phyloP scores from a whole-genome alignment of 1,140 invertebrate genomes.

The Drosophila bipectinata region DNA sequence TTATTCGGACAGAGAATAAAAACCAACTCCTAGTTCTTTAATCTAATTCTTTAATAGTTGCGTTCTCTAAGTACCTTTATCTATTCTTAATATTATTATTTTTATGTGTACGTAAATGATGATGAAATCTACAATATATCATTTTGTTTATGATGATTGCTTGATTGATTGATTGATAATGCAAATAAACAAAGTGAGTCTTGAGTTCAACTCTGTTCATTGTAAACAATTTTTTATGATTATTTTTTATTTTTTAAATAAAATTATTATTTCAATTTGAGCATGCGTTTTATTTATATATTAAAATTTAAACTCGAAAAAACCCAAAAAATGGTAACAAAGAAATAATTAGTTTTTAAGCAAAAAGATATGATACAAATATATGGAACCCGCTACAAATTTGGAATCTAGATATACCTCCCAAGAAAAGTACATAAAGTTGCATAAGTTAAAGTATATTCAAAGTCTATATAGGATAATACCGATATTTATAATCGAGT shows the following conservation, averaged over 20 bases:
- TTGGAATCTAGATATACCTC: constrained; percentile 82
- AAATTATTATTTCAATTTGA: constrained; percentile 79
- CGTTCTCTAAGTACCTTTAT: constrained; percentile 82
- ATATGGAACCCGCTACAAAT: constrained; percentile 81
- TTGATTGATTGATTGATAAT: constrained; percentile 39
- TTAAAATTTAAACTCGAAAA: no score
- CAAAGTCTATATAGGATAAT: constrained; percentile 68
- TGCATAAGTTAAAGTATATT: constrained; percentile 67
- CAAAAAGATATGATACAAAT: constrained; percentile 59
- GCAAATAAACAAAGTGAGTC: constrained; percentile 66
- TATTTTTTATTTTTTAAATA: constrained; percentile 82
- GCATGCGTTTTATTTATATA: constrained; percentile 65
- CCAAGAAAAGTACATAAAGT: constrained; percentile 61
- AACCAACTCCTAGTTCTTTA: constrained; percentile 76
- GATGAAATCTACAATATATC: constrained; percentile 52
- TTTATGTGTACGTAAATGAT: constrained; percentile 56
- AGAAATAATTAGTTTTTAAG: constrained; percentile 21
- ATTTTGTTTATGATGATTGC: constrained; percentile 63
- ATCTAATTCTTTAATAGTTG: constrained; percentile 70
- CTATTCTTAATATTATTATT: constrained; percentile 65
- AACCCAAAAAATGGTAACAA: background rate
- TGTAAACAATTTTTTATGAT: constrained; percentile 80
- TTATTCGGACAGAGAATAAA: constrained; percentile 30
- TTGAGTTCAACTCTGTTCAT: constrained; percentile 81
- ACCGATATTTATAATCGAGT: constrained; percentile 39